phyloP scores from a whole-genome alignment of 1,140 invertebrate genomes.

The Brachionus calyciflorus region DNA sequence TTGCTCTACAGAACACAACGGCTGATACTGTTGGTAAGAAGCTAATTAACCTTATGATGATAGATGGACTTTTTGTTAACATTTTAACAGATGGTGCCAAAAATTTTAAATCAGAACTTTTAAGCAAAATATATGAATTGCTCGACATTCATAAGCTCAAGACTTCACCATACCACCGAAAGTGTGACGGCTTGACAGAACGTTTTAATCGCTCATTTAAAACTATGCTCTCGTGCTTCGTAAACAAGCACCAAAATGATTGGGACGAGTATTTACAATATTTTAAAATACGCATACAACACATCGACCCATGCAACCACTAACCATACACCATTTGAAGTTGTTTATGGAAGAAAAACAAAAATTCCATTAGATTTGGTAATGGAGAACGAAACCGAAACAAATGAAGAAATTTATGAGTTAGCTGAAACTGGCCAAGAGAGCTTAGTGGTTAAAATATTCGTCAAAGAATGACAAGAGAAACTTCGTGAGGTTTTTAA shows the following conservation, averaged over 20 bases:
- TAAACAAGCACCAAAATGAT: neutral
- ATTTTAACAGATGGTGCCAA: slow-evolving; percentile 28
- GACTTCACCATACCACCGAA: neutral
- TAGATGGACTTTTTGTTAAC: neutral
- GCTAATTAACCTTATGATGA: neutral
- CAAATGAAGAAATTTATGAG: too few relatives aligned
- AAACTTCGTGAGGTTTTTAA: too few relatives aligned
- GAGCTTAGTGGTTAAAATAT: too few relatives aligned
- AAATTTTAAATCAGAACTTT: slow-evolving; percentile 48
- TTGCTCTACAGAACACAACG: slow-evolving; percentile 45
- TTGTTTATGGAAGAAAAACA: too few relatives aligned
- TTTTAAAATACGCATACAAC: neutral
- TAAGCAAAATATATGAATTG: neutral
- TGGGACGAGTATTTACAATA: slow-evolving; percentile 10
- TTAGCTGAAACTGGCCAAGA: too few relatives aligned
- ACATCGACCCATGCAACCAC: slow-evolving; percentile 22
- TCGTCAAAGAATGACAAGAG: too few relatives aligned
- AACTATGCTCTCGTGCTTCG: neutral
- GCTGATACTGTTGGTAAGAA: neutral
- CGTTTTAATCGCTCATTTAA: neutral
- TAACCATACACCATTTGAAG: neutral
- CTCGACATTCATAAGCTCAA: slow-evolving; percentile 14
- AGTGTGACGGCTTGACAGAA: neutral
- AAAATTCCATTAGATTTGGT: too few relatives aligned
- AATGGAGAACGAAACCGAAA: too few relatives aligned